These are phyloP conservation scores for Aphidius ervi DNA, from an alignment of 1,140 invertebrate species.

Conservation along the genomic window DNA sequence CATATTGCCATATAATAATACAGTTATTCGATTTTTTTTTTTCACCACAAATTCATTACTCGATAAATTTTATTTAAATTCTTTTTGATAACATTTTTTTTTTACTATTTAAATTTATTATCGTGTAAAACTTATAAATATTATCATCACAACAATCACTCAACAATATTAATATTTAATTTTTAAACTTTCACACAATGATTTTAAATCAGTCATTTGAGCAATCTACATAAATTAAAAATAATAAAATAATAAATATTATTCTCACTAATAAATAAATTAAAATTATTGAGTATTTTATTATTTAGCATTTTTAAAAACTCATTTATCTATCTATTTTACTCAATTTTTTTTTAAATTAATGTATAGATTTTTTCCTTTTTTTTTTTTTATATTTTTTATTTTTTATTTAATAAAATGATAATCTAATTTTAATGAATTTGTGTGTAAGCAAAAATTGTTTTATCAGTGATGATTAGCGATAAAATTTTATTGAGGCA, in stretches of 20 bases:
- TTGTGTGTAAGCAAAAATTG: not conserved
- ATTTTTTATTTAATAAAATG: not conserved
- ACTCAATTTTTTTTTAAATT: not conserved
- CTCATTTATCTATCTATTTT: no score
- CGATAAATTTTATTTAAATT: not conserved
- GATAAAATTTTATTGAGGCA: slow-evolving; percentile 50
- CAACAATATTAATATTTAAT: slow-evolving; percentile 1
- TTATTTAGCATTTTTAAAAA: no score
- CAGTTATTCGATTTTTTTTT: not conserved
- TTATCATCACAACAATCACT: slow-evolving; percentile 13
- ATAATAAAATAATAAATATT: not conserved
- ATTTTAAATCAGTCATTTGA: slow-evolving; percentile 21
- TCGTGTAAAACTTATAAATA: slow-evolving; percentile 23
- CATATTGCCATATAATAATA: not conserved
- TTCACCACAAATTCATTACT: slow-evolving; percentile 3
- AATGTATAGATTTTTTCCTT: no score
- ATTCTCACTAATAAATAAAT: no score
- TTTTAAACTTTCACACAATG: slow-evolving; percentile 8
- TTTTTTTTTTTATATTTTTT: no score
- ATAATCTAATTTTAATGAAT: not conserved
- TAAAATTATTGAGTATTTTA: no score
- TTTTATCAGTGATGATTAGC: not conserved
- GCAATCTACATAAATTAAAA: slow-evolving; percentile 13
- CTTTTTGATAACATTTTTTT: slow-evolving; percentile 6
- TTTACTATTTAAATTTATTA: not conserved